These are phyloP conservation scores for Oeneis ivallda DNA, from an alignment of 2,888 invertebrate genomes.

Conservation along the genomic window DNA sequence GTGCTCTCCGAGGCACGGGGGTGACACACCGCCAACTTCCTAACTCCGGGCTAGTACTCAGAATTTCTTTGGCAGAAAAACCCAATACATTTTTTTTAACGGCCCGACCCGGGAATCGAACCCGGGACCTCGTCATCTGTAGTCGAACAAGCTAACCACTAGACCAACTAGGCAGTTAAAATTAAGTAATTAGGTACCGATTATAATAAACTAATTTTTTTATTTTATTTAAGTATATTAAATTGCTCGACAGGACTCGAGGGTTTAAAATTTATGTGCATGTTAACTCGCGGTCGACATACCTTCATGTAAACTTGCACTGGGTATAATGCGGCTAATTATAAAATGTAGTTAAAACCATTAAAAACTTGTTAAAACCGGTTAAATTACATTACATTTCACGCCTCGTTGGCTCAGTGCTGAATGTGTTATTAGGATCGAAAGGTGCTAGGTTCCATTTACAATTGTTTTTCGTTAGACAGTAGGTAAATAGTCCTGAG, in stretches of 20 bases:
- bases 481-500: background rate
- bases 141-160: too few relatives aligned
- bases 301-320: background rate
- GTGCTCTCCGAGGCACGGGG: too few relatives aligned
- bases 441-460: constrained; percentile 3
- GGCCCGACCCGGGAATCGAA: too few relatives aligned
- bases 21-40: too few relatives aligned
- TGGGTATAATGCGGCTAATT: constrained; percentile 12
- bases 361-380: constrained; percentile 17
- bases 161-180: too few relatives aligned
- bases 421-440: constrained; percentile 8
- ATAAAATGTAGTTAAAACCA: constrained; percentile 15
- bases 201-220: constrained; percentile 1
- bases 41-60: too few relatives aligned
- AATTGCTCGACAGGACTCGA: constrained; percentile 12
- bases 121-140: too few relatives aligned
- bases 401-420: constrained; percentile 13
- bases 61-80: too few relatives aligned
- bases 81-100: too few relatives aligned
- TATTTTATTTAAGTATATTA: constrained; percentile 12
- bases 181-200: background rate
- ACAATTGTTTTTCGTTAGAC: background rate
- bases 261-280: constrained; percentile 16
- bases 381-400: constrained; percentile 17
- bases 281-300: constrained; percentile 5